Conservation (phyloP, 1,140 invertebrate genomes). For the Danaus melanippus region DNA sequence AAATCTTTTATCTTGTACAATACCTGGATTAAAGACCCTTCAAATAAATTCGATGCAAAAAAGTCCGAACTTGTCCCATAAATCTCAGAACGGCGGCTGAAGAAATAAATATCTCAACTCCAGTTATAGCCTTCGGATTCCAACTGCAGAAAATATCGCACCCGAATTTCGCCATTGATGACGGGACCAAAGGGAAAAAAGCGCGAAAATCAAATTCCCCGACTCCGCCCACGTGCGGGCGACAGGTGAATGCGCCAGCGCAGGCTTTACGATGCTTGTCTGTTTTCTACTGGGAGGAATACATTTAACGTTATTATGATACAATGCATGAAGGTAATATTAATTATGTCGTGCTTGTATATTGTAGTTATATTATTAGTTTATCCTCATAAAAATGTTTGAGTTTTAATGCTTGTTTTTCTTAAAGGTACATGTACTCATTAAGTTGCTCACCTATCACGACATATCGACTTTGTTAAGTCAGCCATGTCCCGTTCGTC, state of each 20-base stretch:
- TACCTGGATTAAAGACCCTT: conserved; percentile 42
- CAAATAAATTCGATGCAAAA: conserved; percentile 43
- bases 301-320: conserved; percentile 52
- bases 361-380: too few relatives aligned
- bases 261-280: conserved; percentile 45
- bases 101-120: conserved; percentile 53
- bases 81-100: conserved; percentile 34
- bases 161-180: conserved; percentile 57
- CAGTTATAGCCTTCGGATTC: conserved; percentile 56
- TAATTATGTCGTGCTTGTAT: too few relatives aligned
- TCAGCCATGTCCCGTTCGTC: too few relatives aligned
- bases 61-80: conserved; percentile 30
- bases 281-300: conserved; percentile 51
- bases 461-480: too few relatives aligned
- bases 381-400: too few relatives aligned
- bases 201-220: conserved; percentile 45
- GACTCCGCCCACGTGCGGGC: conserved; percentile 46
- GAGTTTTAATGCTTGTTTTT: too few relatives aligned
- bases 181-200: conserved; percentile 52
- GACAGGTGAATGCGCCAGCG: conserved; percentile 63
- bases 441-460: too few relatives aligned
- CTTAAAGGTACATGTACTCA: too few relatives aligned
- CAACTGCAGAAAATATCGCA: conserved; percentile 62
- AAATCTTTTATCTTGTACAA: conserved; percentile 22
- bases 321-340: conserved; percentile 30